phyloP scores from a whole-genome alignment of 2,797 vertebrate genomes.

The Neoniphon sammara region DNA sequence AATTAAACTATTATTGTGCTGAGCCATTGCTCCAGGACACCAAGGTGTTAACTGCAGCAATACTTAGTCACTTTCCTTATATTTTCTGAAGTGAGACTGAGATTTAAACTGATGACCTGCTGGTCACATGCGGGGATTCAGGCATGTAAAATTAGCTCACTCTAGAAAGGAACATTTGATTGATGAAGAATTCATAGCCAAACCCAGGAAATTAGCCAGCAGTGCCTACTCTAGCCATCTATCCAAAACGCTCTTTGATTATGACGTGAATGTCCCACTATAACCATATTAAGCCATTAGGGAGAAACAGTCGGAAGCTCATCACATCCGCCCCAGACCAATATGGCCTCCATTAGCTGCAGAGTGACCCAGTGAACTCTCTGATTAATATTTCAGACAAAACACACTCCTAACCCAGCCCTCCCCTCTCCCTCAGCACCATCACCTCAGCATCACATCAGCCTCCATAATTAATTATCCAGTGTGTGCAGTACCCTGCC shows the following conservation, averaged over 20 bases:
- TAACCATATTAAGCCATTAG: slow-evolving; percentile 67
- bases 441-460: slow-evolving; percentile 66
- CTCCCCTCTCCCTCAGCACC: slow-evolving; percentile 32
- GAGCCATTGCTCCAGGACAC: too few species aligned
- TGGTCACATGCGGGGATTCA: slow-evolving; percentile 1
- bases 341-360: slow-evolving; percentile 71
- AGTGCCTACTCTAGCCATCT: slow-evolving; percentile 41
- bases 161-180: slow-evolving; percentile 46
- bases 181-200: slow-evolving; percentile 49
- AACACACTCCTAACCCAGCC: slow-evolving; percentile 58
- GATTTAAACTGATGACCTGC: background rate
- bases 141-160: slow-evolving; percentile 23
- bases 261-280: slow-evolving; percentile 52
- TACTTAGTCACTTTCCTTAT: background rate
- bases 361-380: slow-evolving; percentile 66
- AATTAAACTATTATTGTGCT: too few species aligned
- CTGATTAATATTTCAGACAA: slow-evolving; percentile 79
- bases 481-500: slow-evolving; percentile 62
- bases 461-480: slow-evolving; percentile 76
- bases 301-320: slow-evolving; percentile 69
- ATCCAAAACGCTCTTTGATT: slow-evolving; percentile 58
- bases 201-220: slow-evolving; percentile 49
- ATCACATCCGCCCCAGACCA: slow-evolving; percentile 54
- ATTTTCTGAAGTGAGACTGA: background rate
- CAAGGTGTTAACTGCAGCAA: too few species aligned